Percentiles rank a stretch among this genome's conserved stretches.
Evolutionary conservation across 1,140 invertebrate genomes (phyloP).

Genomic region (Contarinia nasturtii): DNA sequence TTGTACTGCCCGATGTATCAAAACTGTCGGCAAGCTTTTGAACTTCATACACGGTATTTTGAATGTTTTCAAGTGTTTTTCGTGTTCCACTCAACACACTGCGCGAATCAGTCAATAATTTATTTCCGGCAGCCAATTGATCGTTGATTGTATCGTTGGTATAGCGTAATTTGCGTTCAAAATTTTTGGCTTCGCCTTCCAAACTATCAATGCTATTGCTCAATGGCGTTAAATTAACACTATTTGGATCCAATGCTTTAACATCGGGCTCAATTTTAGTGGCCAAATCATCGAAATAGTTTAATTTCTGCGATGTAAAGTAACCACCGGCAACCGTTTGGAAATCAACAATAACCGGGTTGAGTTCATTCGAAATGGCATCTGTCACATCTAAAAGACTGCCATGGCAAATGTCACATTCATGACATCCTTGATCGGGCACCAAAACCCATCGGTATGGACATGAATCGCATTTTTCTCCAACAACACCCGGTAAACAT

Average conservation of each 20-base stretch:
- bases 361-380: slow-evolving; percentile 37
- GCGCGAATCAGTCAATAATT: slow-evolving; percentile 33
- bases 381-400: slow-evolving; percentile 75
- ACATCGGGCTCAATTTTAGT: slow-evolving; percentile 42
- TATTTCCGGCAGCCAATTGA: slow-evolving; percentile 24
- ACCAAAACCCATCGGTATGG: slow-evolving; percentile 64
- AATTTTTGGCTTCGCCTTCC: slow-evolving; percentile 31
- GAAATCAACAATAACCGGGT: slow-evolving; percentile 48
- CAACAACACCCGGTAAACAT: slow-evolving; percentile 87
- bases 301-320: slow-evolving; percentile 55
- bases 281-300: slow-evolving; percentile 50
- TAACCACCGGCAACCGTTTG: slow-evolving; percentile 44
- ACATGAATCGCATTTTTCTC: slow-evolving; percentile 88
- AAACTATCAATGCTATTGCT: slow-evolving; percentile 34
- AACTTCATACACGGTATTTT: slow-evolving; percentile 41
- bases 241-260: slow-evolving; percentile 37
- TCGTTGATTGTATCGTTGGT: slow-evolving; percentile 29
- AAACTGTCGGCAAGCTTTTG: slow-evolving; percentile 41
- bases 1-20: slow-evolving; percentile 45
- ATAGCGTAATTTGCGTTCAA: slow-evolving; percentile 34
- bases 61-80: slow-evolving; percentile 29
- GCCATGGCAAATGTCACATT: slow-evolving; percentile 79
- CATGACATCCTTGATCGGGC: slow-evolving; percentile 42
- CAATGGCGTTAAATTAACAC: slow-evolving; percentile 39
- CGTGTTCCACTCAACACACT: slow-evolving; percentile 28